These are phyloP conservation scores for Atta colombica DNA, from an alignment of 1,140 invertebrate genomes.

Conservation along the genomic window DNA sequence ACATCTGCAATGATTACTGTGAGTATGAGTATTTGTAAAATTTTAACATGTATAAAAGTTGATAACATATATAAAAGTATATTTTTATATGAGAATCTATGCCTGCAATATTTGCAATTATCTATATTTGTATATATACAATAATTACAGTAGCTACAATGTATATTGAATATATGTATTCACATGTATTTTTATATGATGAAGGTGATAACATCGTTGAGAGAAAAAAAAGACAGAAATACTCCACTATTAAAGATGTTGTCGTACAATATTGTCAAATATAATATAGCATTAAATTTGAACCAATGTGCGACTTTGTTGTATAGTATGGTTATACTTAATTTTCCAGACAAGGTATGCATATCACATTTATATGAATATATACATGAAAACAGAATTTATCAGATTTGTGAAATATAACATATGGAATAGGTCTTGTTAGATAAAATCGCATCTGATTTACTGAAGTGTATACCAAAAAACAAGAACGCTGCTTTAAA, in stretches of 20 bases:
- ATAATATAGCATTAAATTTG: slow-evolving; percentile 21
- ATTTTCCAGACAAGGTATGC: slow-evolving; percentile 45
- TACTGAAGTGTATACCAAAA: slow-evolving; percentile 15
- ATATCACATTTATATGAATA: background rate
- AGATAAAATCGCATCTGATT: slow-evolving; percentile 33
- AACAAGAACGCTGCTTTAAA: background rate
- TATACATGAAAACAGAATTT: background rate
- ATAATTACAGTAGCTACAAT: background rate
- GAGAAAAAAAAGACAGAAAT: slow-evolving; percentile 42
- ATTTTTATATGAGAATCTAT: background rate
- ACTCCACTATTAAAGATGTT: slow-evolving; percentile 41
- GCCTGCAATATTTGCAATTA: background rate
- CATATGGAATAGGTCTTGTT: background rate
- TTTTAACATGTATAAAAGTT: background rate
- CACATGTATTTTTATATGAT: background rate
- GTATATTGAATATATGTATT: background rate
- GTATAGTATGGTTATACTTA: slow-evolving; percentile 41
- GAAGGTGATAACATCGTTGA: slow-evolving; percentile 32
- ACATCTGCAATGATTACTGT: slow-evolving; percentile 54
- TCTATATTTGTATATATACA: background rate
- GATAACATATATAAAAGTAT: background rate
- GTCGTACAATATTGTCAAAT: slow-evolving; percentile 48
- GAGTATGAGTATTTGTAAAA: background rate
- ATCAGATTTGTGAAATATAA: background rate
- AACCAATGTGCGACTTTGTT: slow-evolving; percentile 40